Base-by-base conservation (phyloP, 2,888 invertebrate genomes). In the Xanthorhoe designata region DNA sequence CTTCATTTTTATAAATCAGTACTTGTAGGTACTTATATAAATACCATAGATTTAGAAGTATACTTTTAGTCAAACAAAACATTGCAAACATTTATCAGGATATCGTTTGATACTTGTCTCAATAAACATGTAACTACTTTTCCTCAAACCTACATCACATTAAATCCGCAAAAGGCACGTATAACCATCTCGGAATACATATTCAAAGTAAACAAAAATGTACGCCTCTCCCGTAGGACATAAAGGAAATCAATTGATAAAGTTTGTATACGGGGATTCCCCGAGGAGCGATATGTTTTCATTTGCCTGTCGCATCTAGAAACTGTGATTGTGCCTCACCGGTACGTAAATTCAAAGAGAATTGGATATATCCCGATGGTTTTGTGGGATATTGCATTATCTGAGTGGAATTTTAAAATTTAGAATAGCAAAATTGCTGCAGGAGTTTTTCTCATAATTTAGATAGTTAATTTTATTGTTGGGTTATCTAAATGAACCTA, bases 191-290 rank as follows among this genome's bases (percentile, higher is more conserved):
- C 52, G 15, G 60, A 78, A 80, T 79, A 57, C 57, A 57, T 57
- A 79, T 77, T 76, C 75, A 77, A 77, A 76, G 73, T 72, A 75
- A 81, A 83, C 76, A 79, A 77, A 81, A 82, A 78, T 76, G 67
- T 75, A 72, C 65, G 68, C 65, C 74, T 67, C 75, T 79, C 80
- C 81, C 82, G 9, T 49, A 65, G 77, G 85, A 74, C 72, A 67
- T 74, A 73, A 78, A 80, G 81, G 80, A 80, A 86, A 87, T 88
- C 88, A 87, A 88, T 88, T 87, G 86, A 84, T 84, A 86, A 86
- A 86, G 82, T 85, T 84, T 78, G 80, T 77, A 79, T 78, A 78
- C 77, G 75, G 64, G 76, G 70, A 76, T 73, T 80, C 81, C 84
- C 83, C 57, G 70, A 65, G 77, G 85, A 75, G 74, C 84, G 77